Evolutionary conservation across 2,797 vertebrate genomes (phyloP), one percentile per base, ranked within the genome.

Genomic region (Amblyraja radiata): DNA sequence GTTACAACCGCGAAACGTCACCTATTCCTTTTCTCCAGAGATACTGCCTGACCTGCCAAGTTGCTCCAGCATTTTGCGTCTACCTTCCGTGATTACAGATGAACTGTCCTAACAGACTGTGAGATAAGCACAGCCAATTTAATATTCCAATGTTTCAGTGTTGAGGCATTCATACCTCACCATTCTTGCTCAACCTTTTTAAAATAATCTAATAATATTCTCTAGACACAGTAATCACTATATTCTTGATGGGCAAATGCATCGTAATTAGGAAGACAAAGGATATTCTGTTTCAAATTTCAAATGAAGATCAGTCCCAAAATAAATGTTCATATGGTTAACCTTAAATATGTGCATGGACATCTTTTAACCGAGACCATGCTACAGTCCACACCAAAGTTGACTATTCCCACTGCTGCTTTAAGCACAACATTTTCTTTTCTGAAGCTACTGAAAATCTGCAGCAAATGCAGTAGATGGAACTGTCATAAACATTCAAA

Each of bases 361-460:
- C 13, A 21, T 79, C n/a, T 86, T 63, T 6, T 86, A 63, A 14
- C 61, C 13, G 54, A 61, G 11, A 4, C 10, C 23, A 11, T 84
- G 25, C 23, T 11, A 84, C 11, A 83, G 81, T 11, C 58, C 0
- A n/a, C 16, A 61, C 92, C 77, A 32, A 74, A 93, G 39, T 78
- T 78, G 39, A 77, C 39, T 73, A 71, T 93, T 93, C 93, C 0
- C 68, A 78, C 23, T 90, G 71, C 76, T 88, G 0, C 39, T 94
- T 39, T 13, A 84, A 92, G 1, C 46, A n/a, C 23, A 74, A 54
- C 14, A 58, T 77, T 28, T 54, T 61, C 32, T 93, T 58, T 76
- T 93, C 21, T 39, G 94, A 79, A 94, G 6, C 93, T 71, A 93
- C 32, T 28, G 54, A 14, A 65, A 13, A 65, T 63, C 84, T 68